Evolutionary conservation across 2,888 invertebrate species (phyloP).

Genomic region (Deladenus siricidicola): DNA sequence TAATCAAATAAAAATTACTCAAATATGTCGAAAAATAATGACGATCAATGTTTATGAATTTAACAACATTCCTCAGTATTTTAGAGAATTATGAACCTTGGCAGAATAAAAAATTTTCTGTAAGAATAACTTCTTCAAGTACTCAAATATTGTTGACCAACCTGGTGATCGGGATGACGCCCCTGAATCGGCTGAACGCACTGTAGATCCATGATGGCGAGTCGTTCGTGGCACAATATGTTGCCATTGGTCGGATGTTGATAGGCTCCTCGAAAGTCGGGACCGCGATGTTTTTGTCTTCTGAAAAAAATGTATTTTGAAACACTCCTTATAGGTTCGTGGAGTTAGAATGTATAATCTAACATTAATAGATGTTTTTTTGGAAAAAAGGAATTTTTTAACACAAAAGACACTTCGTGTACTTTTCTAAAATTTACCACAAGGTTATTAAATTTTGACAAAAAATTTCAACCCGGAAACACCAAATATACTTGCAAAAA

Average conservation of each 20-base stretch:
- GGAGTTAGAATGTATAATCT: neutral
- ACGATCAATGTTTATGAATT: too few relatives aligned
- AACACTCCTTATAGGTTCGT: slow-evolving; percentile 1
- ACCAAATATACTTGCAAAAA: neutral
- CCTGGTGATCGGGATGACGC: slow-evolving; percentile 33
- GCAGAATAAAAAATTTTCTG: too few relatives aligned
- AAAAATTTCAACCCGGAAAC: neutral
- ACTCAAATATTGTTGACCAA: slow-evolving; percentile 12
- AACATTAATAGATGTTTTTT: neutral
- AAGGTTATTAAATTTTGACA: neutral
- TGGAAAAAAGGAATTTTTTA: neutral
- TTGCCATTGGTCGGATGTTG: slow-evolving; percentile 40
- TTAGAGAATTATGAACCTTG: too few relatives aligned
- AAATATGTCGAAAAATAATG: neutral
- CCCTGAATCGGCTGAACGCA: slow-evolving; percentile 49
- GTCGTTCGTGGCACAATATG: slow-evolving; percentile 50
- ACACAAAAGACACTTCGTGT: too few relatives aligned
- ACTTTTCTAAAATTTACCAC: neutral
- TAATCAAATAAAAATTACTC: too few relatives aligned
- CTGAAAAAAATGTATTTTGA: slow-evolving; percentile 26
- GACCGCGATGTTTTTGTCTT: slow-evolving; percentile 46
- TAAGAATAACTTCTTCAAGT: too few relatives aligned
- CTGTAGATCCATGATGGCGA: slow-evolving; percentile 51
- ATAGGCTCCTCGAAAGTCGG: slow-evolving; percentile 46
- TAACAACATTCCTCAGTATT: too few relatives aligned